Evolutionary conservation across 2,113 vertebrate genomes (phyloP).

Genomic region (Protobothrops mucrosquamatus): DNA sequence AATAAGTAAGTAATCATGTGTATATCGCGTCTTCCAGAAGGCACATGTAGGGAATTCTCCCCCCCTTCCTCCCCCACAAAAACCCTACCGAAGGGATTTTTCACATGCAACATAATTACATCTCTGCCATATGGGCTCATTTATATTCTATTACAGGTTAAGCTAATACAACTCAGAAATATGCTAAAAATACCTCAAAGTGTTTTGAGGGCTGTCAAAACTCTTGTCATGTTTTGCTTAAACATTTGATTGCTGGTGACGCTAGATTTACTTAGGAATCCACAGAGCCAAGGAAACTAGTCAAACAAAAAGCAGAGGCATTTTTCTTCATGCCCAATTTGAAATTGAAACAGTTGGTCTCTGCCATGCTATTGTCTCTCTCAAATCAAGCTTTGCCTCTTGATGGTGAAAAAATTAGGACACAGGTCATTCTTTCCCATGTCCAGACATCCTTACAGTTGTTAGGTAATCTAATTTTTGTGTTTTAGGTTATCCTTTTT

Average conservation of each 20-base stretch:
- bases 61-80: constrained; percentile 30
- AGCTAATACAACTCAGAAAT: constrained; percentile 78
- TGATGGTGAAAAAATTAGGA: neutral
- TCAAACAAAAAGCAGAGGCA: constrained; percentile 49
- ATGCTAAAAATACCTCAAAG: constrained; percentile 78
- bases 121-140: constrained; percentile 81
- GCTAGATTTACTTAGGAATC: constrained; percentile 69
- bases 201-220: constrained; percentile 73
- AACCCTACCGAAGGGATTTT: constrained; percentile 77
- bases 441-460: neutral
- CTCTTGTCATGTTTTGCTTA: constrained; percentile 70
- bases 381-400: neutral
- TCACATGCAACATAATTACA: constrained; percentile 76
- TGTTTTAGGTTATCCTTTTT: neutral
- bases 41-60: constrained; percentile 67
- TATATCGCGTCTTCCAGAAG: constrained; percentile 77
- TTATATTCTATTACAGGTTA: constrained; percentile 86
- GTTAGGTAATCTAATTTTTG: neutral
- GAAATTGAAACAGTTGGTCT: constrained; percentile 53
- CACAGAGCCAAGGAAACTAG: constrained; percentile 48
- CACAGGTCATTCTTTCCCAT: neutral
- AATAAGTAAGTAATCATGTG: constrained; percentile 75
- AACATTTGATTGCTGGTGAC: constrained; percentile 68
- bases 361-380: constrained; percentile 25
- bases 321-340: constrained; percentile 35